These are phyloP conservation scores for Drosophila nr. perissopoda DNA, from an alignment of 2,888 invertebrate species.

Conservation along the genomic window DNA sequence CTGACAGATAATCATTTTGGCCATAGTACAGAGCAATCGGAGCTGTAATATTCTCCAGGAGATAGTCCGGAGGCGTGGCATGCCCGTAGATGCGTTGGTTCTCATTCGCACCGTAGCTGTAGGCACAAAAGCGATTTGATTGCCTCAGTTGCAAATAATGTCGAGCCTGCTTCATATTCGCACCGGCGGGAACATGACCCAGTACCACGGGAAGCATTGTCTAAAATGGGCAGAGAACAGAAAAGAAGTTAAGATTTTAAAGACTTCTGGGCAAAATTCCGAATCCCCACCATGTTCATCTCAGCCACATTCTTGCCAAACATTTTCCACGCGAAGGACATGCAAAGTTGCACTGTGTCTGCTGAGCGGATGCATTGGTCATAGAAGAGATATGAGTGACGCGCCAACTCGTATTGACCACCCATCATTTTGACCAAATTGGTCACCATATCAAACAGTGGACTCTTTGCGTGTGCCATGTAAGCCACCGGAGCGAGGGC, in stretches of 20 bases:
- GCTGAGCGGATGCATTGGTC: slow-evolving; percentile 54
- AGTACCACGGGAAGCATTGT: slow-evolving; percentile 87
- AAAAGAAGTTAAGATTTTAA: background rate
- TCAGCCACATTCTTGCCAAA: slow-evolving; percentile 85
- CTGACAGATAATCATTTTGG: slow-evolving; percentile 86
- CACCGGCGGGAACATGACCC: slow-evolving; percentile 88
- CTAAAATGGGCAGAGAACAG: slow-evolving; percentile 74
- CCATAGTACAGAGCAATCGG: slow-evolving; percentile 86
- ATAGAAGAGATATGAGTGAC: slow-evolving; percentile 25
- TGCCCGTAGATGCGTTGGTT: slow-evolving; percentile 86
- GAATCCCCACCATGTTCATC: slow-evolving; percentile 83
- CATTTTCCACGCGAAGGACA: slow-evolving; percentile 85
- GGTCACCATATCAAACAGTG: slow-evolving; percentile 63
- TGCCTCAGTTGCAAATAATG: slow-evolving; percentile 86
- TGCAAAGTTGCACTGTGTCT: slow-evolving; percentile 49
- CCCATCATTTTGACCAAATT: slow-evolving; percentile 60
- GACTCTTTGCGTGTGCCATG: slow-evolving; percentile 81
- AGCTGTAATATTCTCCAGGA: slow-evolving; percentile 84
- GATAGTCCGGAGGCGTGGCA: slow-evolving; percentile 85
- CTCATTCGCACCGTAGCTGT: slow-evolving; percentile 85
- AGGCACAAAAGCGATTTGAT: slow-evolving; percentile 84
- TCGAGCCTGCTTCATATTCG: slow-evolving; percentile 85
- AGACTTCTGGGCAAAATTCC: background rate
- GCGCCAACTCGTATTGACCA: slow-evolving; percentile 55
- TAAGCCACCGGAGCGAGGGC: slow-evolving; percentile 87